Evolutionary conservation across 2,113 vertebrate genomes (phyloP).

Genomic region (Sinocyclocheilus anophthalmus): DNA sequence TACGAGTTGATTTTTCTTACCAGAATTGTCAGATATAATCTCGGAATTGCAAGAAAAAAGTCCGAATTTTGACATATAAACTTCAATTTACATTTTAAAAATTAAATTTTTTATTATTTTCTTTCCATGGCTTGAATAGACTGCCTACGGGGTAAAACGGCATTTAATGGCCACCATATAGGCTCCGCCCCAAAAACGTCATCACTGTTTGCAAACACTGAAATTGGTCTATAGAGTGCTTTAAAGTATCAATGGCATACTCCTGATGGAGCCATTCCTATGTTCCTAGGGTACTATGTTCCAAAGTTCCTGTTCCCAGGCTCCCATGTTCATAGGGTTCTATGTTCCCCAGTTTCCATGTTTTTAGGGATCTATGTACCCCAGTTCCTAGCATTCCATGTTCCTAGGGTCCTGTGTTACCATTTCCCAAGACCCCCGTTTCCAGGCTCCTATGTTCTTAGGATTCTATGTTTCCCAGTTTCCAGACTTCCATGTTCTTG

Average conservation of each 20-base stretch:
- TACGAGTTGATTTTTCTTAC: no score
- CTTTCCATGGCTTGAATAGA: no score
- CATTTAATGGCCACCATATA: no score
- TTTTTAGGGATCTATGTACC: not conserved
- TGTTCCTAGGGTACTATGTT: not conserved
- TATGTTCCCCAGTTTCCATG: not conserved
- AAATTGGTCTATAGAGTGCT: not conserved
- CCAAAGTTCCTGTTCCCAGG: not conserved
- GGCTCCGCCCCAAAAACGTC: no score
- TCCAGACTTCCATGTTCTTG: not conserved
- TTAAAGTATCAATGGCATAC: not conserved
- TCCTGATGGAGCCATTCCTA: not conserved
- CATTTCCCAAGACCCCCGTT: not conserved
- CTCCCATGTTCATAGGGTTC: not conserved
- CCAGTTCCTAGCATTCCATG: not conserved
- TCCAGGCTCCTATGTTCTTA: no score
- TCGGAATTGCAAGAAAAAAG: no score
- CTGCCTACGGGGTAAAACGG: no score
- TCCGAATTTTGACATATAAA: no score
- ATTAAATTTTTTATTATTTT: no score
- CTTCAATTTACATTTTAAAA: no score
- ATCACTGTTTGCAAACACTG: no score
- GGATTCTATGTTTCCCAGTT: not conserved
- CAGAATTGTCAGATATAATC: no score
- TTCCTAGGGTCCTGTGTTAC: not conserved